Evolutionary conservation across 2,888 invertebrate species (phyloP), one percentile per base, ranked within the genome.

Genomic region (Hypomecis punctinalis): DNA sequence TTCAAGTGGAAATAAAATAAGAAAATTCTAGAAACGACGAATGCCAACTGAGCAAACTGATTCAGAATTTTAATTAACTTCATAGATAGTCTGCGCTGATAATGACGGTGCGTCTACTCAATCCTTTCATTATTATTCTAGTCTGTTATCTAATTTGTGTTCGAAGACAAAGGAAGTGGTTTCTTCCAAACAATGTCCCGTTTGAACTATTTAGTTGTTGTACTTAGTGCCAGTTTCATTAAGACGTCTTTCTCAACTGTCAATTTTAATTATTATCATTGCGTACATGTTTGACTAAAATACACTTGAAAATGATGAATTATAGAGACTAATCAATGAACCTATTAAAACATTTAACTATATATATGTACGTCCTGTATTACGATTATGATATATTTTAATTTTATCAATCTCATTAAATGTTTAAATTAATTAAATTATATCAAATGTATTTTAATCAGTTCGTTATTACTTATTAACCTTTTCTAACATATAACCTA

Each of bases 161-260:
- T 83, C 61, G 79, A 80, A 86, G 79, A 81, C 83, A 82, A 78
- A 90, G 91, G 91, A 92, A 90, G 87, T 87, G 76, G 76, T 77
- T 77, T 82, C 81, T 76, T 82, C 81, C 81, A 78, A 74, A 80
- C 77, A 71, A 76, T 83, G 84, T 86, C 84, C 87, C 80, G 81
- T 81, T 82, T 77, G 64, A 76, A 79, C 79, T 71, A 77, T 77
- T 82, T 78, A 69, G 78, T 76, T 72, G 71, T 79, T 10, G 11
- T 23, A n/a, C n/a, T n/a, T n/a, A 40, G 51, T 5, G 35, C 6
- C 33, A 43, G 57, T 57, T 13, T 33, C 36, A n/a, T 37, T 8
- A 47, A 43, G 35, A 43, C 11, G 33, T 35, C 39, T 59, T 59
- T 13, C 36, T 8, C 6, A 13, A 49, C 35, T 49, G 23, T 23